These are phyloP conservation scores for Eumacrocentrus americanus DNA, from an alignment of 2,888 invertebrate species.

Conservation along the genomic window DNA sequence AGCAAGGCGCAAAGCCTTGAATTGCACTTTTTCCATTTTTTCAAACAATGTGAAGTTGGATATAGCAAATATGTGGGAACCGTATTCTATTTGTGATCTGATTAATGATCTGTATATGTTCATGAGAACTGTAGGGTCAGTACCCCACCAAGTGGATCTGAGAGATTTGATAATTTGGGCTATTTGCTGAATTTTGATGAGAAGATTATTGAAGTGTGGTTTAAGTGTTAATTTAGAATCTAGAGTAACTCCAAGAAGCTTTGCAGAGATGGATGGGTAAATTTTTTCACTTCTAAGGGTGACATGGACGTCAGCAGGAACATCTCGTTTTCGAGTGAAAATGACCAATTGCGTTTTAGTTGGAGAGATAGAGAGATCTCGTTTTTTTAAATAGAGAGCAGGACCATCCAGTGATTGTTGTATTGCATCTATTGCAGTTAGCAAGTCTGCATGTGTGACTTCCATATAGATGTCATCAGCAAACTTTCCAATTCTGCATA, in stretches of 20 bases:
- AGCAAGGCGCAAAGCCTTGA: constrained; percentile 18
- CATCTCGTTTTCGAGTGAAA: not conserved
- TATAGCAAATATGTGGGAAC: constrained; percentile 12
- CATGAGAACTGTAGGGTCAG: not conserved
- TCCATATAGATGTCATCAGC: not conserved
- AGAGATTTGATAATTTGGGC: constrained; percentile 12
- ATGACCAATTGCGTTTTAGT: not conserved
- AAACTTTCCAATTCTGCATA: not conserved
- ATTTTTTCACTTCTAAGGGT: not conserved
- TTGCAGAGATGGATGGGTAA: not conserved
- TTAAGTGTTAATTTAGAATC: not conserved
- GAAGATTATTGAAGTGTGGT: not conserved
- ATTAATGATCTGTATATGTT: not conserved
- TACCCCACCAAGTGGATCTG: not conserved
- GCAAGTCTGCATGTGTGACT: not conserved
- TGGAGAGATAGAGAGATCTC: not conserved
- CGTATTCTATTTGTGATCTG: not conserved
- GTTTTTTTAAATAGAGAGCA: not conserved
- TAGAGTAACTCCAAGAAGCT: not conserved
- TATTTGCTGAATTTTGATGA: not conserved
- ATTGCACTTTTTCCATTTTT: constrained; percentile 26
- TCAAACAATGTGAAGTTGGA: not conserved
- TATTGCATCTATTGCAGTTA: not conserved
- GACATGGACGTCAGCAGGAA: not conserved
- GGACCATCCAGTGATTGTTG: not conserved